Percentiles rank a stretch among this genome's conserved stretches.
phyloP scores from a whole-genome alignment of 2,888 invertebrate genomes.

The Tachina grossa region DNA sequence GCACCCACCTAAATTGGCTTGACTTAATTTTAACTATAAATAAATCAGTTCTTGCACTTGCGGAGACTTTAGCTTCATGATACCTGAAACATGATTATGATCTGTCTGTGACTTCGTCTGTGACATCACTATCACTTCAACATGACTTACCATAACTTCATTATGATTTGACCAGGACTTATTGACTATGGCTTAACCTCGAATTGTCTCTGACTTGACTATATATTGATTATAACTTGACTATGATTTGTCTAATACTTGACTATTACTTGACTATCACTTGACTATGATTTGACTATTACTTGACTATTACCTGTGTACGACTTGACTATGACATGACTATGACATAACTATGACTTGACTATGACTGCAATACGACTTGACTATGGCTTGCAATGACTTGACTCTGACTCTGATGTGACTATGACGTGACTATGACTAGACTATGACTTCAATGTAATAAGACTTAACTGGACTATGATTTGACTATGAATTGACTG shows the following conservation, averaged over 20 bases:
- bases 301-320: not conserved
- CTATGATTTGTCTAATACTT: not conserved
- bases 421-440: too few relatives aligned
- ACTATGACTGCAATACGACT: not conserved
- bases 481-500: not conserved
- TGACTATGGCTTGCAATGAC: too few relatives aligned
- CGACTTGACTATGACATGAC: too few relatives aligned
- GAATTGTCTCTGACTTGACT: not conserved
- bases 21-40: not conserved
- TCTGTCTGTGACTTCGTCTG: not conserved
- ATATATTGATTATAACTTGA: too few relatives aligned
- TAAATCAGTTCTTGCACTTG: too few relatives aligned
- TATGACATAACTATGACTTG: not conserved
- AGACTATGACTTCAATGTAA: too few relatives aligned
- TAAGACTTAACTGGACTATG: not conserved
- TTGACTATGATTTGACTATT: not conserved
- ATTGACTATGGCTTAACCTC: not conserved
- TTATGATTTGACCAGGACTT: not conserved
- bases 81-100: not conserved
- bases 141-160: not conserved
- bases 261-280: not conserved
- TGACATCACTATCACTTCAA: not conserved
- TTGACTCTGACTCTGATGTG: too few relatives aligned
- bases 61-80: too few relatives aligned
- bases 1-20: too few relatives aligned